Evolutionary conservation across 2,888 invertebrate genomes (phyloP), one percentile per base, ranked within the genome.

Genomic region (Phaonia tiefii): DNA sequence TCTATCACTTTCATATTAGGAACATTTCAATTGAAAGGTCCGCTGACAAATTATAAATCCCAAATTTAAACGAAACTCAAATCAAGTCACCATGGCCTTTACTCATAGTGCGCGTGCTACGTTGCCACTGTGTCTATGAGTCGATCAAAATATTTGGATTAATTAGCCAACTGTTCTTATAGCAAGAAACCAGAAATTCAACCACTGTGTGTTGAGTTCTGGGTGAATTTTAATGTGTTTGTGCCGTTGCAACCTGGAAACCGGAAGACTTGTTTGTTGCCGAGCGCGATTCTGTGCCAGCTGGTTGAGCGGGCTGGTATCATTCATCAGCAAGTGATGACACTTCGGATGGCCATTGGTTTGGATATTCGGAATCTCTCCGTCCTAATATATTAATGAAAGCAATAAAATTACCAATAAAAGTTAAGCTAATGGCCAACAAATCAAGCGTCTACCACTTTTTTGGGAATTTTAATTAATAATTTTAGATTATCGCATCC

Each of bases 91-190:
- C 17, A 42, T 69, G 37, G 26, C 17, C n/a, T 13, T 56, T n/a
- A 56, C 31, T 1, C 1, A 56, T n/a, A 11, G 8, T 17, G 39
- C 25, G 8, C 54, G 1, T 1, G 20, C 17, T 25, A 1, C 8
- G 73, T 56, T 54, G 73, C 65, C 73, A 73, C 39, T 65, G 15
- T 65, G 73, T 73, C 73, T 73, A 25, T 26, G 54, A 26, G 51
- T 42, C 54, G 51, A 11, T 15, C 2, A 44, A 26, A 15, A 63
- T 51, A 51, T 31, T 20, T 13, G 7, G 46, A 58, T 44, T 49
- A 71, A 71, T 60, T 20, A 60, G 13, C 20, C 49, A 51, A 63
- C 31, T 60, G 31, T 7, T 58, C 11, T 17, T 17, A 49, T 49
- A 66, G 25, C 31, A 11, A 17, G n/a, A 66, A 49, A 66, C 26